phyloP scores from a whole-genome alignment of 2,888 invertebrate genomes.

The Agrilus mali region DNA sequence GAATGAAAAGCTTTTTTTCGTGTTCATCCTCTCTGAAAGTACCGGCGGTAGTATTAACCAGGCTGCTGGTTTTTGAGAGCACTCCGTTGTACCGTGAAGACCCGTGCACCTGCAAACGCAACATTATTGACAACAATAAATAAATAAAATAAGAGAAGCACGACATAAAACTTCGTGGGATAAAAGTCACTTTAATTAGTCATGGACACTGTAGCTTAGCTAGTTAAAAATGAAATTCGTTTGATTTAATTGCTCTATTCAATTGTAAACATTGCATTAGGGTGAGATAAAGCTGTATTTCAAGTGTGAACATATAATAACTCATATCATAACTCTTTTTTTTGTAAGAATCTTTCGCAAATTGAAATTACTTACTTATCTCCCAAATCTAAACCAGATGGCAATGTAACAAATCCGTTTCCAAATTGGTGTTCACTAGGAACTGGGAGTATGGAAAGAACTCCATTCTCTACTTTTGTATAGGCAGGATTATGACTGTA shows the following conservation, averaged over 20 bases:
- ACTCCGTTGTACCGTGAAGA: slow-evolving; percentile 24
- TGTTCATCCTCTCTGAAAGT: slow-evolving; percentile 48
- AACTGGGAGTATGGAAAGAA: slow-evolving; percentile 47
- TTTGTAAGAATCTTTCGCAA: no score
- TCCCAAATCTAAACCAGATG: slow-evolving; percentile 26
- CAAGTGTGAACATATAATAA: no score
- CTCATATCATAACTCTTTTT: no score
- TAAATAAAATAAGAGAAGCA: neutral
- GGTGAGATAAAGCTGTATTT: no score
- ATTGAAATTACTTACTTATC: slow-evolving; percentile 19
- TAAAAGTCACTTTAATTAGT: neutral
- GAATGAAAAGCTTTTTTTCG: slow-evolving; percentile 50
- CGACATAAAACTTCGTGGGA: neutral
- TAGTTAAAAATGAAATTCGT: no score
- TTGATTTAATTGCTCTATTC: no score
- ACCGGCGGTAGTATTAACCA: slow-evolving; percentile 55
- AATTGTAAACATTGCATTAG: no score
- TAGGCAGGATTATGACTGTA: slow-evolving; percentile 46
- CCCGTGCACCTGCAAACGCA: slow-evolving; percentile 32
- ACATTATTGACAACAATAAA: no score
- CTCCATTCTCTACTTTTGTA: slow-evolving; percentile 39
- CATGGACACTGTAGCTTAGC: no score
- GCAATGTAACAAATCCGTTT: slow-evolving; percentile 33
- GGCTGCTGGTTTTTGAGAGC: slow-evolving; percentile 35
- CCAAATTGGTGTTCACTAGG: slow-evolving; percentile 42